Conservation (phyloP, 1,140 invertebrate genomes). For the Philopotamus ludificatus region DNA sequence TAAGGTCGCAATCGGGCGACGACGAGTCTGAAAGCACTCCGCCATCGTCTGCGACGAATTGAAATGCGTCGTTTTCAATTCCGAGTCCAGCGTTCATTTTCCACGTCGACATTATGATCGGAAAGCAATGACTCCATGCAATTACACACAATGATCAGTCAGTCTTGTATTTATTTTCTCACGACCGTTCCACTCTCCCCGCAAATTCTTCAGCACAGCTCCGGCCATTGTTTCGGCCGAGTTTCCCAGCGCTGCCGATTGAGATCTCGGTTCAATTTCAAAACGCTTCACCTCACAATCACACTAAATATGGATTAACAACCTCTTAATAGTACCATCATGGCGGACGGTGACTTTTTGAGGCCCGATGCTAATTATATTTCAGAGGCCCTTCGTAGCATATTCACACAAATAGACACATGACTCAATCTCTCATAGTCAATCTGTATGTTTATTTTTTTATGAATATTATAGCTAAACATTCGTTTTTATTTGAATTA, state of each 20-base stretch:
- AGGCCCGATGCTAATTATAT: too few species aligned
- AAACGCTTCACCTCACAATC: too few species aligned
- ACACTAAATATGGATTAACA: too few species aligned
- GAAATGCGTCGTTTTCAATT: background rate
- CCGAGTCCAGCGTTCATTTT: background rate
- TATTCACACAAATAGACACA: too few species aligned
- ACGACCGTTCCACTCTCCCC: slow-evolving; percentile 11
- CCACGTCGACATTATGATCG: background rate
- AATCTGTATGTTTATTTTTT: too few species aligned
- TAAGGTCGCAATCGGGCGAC: too few species aligned
- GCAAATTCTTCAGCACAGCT: slow-evolving; percentile 7
- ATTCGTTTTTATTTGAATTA: too few species aligned
- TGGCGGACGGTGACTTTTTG: too few species aligned
- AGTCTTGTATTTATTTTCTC: slow-evolving; percentile 8
- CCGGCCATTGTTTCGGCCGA: slow-evolving; percentile 17
- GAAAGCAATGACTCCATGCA: slow-evolving; percentile 11
- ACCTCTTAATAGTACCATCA: too few species aligned
- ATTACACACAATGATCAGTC: slow-evolving; percentile 22
- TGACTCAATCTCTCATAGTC: too few species aligned
- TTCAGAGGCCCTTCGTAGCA: too few species aligned
- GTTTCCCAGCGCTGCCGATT: slow-evolving; percentile 10
- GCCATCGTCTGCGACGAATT: background rate
- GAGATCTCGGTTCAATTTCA: slow-evolving; percentile 2
- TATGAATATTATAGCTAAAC: too few species aligned
- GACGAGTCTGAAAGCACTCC: background rate